A percentile compares a stretch with the other conserved stretches of the same genome.
These are phyloP conservation scores for Channa argus DNA, from an alignment of 2,113 vertebrate genomes.

Conservation along the genomic window DNA sequence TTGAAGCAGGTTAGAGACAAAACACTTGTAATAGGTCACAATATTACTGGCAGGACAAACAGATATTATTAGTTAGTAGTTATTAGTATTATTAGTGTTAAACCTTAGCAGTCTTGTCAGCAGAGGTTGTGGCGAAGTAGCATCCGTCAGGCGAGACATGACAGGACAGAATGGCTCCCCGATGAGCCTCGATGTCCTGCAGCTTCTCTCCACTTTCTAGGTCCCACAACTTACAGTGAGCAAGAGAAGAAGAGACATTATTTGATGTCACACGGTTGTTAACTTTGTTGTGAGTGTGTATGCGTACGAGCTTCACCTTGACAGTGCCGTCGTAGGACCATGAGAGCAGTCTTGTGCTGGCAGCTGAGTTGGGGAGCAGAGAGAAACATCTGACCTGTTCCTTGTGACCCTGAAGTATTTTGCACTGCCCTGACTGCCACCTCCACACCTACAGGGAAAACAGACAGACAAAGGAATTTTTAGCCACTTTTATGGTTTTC, in stretches of 20 bases:
- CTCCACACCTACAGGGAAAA: constrained; percentile 88
- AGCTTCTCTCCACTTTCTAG: constrained; percentile 82
- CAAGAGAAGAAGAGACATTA: neutral
- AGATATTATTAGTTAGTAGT: neutral
- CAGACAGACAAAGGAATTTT: neutral
- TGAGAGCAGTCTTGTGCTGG: constrained; percentile 85
- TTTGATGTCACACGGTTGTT: neutral
- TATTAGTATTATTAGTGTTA: constrained; percentile 1
- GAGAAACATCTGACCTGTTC: constrained; percentile 91
- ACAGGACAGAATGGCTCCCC: constrained; percentile 90
- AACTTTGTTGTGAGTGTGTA: neutral
- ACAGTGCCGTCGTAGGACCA: constrained; percentile 96
- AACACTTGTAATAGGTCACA: constrained; percentile 51
- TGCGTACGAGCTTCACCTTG: constrained; percentile 84
- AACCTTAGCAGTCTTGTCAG: constrained; percentile 95
- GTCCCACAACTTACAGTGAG: constrained; percentile 88
- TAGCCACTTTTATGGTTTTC: neutral
- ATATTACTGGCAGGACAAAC: constrained; percentile 36
- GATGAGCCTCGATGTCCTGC: constrained; percentile 88
- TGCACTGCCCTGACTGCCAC: constrained; percentile 84
- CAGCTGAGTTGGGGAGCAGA: constrained; percentile 77
- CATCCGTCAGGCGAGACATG: constrained; percentile 86
- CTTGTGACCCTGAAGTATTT: constrained; percentile 87
- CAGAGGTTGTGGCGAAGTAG: constrained; percentile 90
- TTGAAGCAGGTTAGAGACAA: constrained; percentile 19